Base-by-base conservation (phyloP, 2,797 vertebrate genomes). In the Dermochelys coriacea region DNA sequence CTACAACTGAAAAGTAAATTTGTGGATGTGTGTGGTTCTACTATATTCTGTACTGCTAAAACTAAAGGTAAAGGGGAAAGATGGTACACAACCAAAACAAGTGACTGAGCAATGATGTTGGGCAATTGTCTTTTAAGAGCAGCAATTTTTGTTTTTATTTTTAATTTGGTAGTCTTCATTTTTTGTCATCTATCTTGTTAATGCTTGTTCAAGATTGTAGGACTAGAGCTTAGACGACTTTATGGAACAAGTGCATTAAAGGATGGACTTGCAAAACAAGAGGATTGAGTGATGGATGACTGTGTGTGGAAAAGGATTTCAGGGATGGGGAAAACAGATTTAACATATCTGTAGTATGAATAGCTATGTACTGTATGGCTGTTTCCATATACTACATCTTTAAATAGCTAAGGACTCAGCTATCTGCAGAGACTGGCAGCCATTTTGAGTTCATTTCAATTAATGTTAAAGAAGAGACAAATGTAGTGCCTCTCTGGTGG, bases 381-480 rank as follows among this genome's bases (percentile, higher is more conserved):
- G 74, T 50, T 93, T 37, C 79, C 49, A 14, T 18, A 9, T 92
- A 37, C n/a, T 80, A 75, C 78, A 37, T 2, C 86, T 93, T 90
- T 80, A 37, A 47, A 80, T n/a, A 55, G 31, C 31, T 78, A 84
- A 61, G 80, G 37, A 10, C 80, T 47, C 18, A 87, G 21, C 21
- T 78, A 14, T 55, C 89, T 87, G 25, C 37, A 91, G 75, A 92
- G 50, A 68, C 12, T 23, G 88, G 80, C 68, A 89, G 68, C 12
- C 85, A 94, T 94, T 95, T 95, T 82, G 68, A 83, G 61, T 82
- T 90, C 1, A 6, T 80, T 86, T 88, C 86, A 94, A 25, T 12
- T 47, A 96, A 92, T n/a, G 12, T 54, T 50, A 68, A 71, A 29
- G 54, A 86, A 89, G 54, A 51, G 3, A 18, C 0, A 91, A 91